Base-by-base conservation (phyloP, 2,113 vertebrate genomes). In the Forbesichthys papilliferus region DNA sequence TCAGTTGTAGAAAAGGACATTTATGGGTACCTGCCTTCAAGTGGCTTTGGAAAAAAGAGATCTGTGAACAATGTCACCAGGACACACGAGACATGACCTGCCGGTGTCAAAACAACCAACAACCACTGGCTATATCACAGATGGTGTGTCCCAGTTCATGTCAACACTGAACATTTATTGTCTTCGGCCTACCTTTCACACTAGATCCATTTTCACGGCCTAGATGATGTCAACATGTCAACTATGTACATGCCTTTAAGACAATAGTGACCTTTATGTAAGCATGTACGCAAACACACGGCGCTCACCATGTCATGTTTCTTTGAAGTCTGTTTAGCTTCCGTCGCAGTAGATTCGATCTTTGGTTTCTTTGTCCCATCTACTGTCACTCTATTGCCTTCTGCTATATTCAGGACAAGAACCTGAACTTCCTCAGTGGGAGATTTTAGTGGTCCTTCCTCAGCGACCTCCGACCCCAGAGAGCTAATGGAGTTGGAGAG, bases 271-370 rank as follows among this genome's bases (percentile, higher is more conserved):
- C 33, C 13, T 58, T 42, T 66, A 5, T 36, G 18, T 20, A 49
- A 48, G 73, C 13, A 73, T 11, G 61, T n/a, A 7, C 7, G 2
- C 12, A 16, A 13, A 48, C 46, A 52, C 48, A 52, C 0, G 20
- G 3, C 64, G 59, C 78, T 74, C 60, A 88, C 82, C 72, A 9
- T 75, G 49, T 6, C 46, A 3, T 14, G 64, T 47, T 20, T 81
- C 20, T 16, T 55, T 11, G 42, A 46, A 48, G 71, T 79, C 20
- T 73, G 74, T 42, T 42, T 42, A 6, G 36, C 36, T 42, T 42
- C 36, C 36, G 7, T 42, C 4, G 36, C 48, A 51, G 16, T 46
- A 61, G 47, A 59, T 36, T 48, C 36, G 48, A 51, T 16, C 18
- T 4, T 20, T 10, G 16, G 34, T 57, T 20, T 4, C 16, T 33